phyloP scores from a whole-genome alignment of 2,113 vertebrate species.

The Pedionomus torquatus region DNA sequence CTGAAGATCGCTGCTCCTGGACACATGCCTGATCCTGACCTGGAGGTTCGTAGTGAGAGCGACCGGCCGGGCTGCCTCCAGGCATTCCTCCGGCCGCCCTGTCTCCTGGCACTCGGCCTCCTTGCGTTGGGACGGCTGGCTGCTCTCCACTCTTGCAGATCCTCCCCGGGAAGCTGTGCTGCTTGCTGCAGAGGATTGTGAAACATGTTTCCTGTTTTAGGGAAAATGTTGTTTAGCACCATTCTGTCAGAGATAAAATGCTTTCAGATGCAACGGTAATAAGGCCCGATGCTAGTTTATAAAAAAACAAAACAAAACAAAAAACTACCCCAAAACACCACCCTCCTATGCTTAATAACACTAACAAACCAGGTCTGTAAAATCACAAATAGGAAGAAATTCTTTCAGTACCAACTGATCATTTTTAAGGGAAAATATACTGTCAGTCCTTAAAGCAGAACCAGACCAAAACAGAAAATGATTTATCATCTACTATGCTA shows the following conservation, averaged over 20 bases:
- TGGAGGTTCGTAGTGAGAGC: neutral
- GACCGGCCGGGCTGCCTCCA: neutral
- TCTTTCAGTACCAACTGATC: neutral
- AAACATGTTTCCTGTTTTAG: slow-evolving; percentile 13
- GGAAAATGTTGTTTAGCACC: slow-evolving; percentile 7
- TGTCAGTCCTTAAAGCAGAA: neutral
- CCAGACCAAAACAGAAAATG: neutral
- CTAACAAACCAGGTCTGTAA: neutral
- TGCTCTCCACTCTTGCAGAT: slow-evolving; percentile 15
- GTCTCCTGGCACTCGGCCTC: slow-evolving; percentile 27
- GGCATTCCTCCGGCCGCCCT: neutral
- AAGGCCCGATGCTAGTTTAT: neutral
- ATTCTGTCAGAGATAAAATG: neutral
- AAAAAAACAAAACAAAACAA: neutral
- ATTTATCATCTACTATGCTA: neutral
- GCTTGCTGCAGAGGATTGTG: neutral
- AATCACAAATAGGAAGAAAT: neutral
- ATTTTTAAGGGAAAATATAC: neutral
- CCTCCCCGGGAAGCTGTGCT: neutral
- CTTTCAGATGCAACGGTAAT: neutral
- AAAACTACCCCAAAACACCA: neutral
- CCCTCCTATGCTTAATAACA: neutral
- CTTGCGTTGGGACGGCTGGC: neutral
- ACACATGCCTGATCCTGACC: neutral
- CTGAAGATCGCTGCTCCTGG: neutral